These are phyloP conservation scores for Drosophila pseudoobscura DNA, from an alignment of 1,140 invertebrate species.

Conservation along the genomic window DNA sequence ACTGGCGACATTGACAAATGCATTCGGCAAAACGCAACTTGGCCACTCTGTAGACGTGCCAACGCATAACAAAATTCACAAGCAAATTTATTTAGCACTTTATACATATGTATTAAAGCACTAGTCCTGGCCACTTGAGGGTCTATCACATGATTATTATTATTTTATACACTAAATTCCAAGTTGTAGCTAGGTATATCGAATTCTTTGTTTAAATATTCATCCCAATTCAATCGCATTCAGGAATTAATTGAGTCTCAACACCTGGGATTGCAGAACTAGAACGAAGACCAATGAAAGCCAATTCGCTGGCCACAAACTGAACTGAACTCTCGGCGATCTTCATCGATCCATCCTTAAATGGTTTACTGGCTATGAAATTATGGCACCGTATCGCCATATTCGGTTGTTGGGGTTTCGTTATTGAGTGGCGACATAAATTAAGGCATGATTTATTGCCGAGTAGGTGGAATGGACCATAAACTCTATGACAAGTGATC, in stretches of 20 bases:
- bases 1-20: constrained; percentile 70
- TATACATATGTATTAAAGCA: not conserved
- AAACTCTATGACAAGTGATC: constrained; percentile 58
- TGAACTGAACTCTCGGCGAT: constrained; percentile 36
- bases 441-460: constrained; percentile 71
- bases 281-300: constrained; percentile 9
- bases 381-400: constrained; percentile 61
- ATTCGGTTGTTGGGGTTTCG: constrained; percentile 58
- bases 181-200: too few species aligned
- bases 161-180: not conserved
- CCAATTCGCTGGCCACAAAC: constrained; percentile 28
- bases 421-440: constrained; percentile 60
- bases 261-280: constrained; percentile 31
- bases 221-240: not conserved
- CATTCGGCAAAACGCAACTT: constrained; percentile 63
- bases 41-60: constrained; percentile 50
- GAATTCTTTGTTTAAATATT: too few species aligned
- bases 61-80: constrained; percentile 54
- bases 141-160: too few species aligned
- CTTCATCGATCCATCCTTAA: constrained; percentile 49
- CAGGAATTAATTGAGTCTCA: constrained; percentile 11
- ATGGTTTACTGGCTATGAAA: constrained; percentile 55
- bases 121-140: too few species aligned
- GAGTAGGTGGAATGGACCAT: constrained; percentile 63
- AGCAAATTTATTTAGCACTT: constrained; percentile 36